Conservation (phyloP, 2,888 invertebrate genomes). For the Rhamnusium bicolor region DNA sequence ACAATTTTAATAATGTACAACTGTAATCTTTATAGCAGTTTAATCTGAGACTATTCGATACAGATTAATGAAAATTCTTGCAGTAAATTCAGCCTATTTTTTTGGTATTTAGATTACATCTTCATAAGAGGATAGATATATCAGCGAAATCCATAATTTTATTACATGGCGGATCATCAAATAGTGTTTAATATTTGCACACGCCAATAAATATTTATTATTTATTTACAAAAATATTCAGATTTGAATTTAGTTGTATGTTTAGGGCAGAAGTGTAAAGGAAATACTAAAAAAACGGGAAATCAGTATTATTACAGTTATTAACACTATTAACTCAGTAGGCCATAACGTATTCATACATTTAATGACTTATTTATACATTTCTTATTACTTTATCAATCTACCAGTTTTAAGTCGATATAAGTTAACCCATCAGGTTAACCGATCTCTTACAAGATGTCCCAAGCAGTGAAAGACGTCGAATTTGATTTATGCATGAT, state of each 20-base stretch:
- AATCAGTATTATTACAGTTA: no score
- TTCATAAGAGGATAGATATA: not conserved
- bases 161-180: not conserved
- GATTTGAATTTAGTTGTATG: not conserved
- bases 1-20: not conserved
- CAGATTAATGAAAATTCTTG: constrained; percentile 6
- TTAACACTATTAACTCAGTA: no score
- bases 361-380: not conserved
- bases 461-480: no score
- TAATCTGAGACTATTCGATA: not conserved
- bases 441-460: no score
- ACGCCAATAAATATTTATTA: no score
- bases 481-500: no score
- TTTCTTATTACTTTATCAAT: not conserved
- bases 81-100: not conserved
- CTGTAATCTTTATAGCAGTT: constrained; percentile 1
- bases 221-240: no score
- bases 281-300: not conserved
- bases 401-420: not conserved
- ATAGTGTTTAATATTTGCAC: not conserved
- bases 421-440: not conserved
- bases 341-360: no score
- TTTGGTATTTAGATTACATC: constrained; percentile 5
- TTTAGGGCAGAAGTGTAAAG: not conserved
- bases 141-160: not conserved